These are phyloP conservation scores for Conomelus anceps DNA, from an alignment of 2,888 invertebrate genomes.

Conservation along the genomic window DNA sequence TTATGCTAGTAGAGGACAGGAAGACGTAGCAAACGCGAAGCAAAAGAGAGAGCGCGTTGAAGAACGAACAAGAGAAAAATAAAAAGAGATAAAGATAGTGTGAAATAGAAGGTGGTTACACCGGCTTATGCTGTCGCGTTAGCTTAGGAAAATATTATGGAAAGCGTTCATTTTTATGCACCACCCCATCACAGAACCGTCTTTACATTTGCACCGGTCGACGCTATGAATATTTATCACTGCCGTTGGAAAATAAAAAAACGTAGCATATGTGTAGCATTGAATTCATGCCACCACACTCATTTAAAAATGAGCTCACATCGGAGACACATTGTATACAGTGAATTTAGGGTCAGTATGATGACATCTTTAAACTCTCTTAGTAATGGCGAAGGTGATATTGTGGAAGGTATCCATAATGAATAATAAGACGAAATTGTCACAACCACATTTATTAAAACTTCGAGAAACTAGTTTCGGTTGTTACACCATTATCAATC, in stretches of 20 bases:
- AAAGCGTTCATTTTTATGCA: not conserved
- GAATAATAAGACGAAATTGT: too few relatives aligned
- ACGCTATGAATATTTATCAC: not conserved
- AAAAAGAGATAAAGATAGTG: not conserved
- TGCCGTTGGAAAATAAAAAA: not conserved
- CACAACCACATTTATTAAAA: too few relatives aligned
- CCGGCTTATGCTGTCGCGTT: not conserved
- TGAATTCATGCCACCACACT: not conserved
- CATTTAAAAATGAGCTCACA: not conserved
- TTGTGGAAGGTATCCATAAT: too few relatives aligned
- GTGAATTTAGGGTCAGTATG: too few relatives aligned
- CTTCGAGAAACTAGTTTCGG: too few relatives aligned
- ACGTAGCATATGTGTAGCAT: not conserved
- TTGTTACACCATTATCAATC: too few relatives aligned
- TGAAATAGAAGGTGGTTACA: not conserved
- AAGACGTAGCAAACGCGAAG: not conserved
- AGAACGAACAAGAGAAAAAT: not conserved
- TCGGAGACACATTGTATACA: not conserved
- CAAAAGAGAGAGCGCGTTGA: not conserved
- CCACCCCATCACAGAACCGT: not conserved
- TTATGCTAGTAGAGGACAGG: not conserved
- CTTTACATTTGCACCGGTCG: not conserved
- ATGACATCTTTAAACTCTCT: too few relatives aligned
- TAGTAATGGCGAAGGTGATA: too few relatives aligned
- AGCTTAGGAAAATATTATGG: not conserved